phyloP scores from a whole-genome alignment of 2,797 vertebrate species.

The Tolypeutes matacus region DNA sequence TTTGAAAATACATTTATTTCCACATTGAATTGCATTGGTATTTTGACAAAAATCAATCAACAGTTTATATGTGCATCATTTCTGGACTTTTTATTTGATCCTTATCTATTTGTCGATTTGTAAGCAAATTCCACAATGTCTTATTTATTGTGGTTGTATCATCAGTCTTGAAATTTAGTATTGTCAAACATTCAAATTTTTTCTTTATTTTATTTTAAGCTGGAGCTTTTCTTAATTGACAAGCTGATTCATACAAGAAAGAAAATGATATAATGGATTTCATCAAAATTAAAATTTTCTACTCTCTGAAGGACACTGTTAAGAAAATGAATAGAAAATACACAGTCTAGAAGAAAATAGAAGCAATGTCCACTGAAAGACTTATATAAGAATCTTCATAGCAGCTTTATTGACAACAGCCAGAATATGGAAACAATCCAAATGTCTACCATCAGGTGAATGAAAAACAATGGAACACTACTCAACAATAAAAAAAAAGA shows the following conservation, averaged over 20 bases:
- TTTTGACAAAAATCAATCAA: neutral
- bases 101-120: neutral
- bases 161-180: neutral
- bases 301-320: neutral
- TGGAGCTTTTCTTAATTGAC: neutral
- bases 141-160: neutral
- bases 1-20: constrained; percentile 19
- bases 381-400: neutral
- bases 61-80: neutral
- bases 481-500: neutral
- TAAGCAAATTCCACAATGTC: neutral
- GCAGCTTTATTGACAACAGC: neutral
- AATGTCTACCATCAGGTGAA: neutral
- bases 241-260: neutral
- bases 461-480: neutral
- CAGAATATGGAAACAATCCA: neutral
- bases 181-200: neutral
- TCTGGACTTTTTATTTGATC: neutral
- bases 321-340: neutral
- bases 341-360: neutral
- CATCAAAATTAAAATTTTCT: neutral
- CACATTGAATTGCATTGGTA: neutral
- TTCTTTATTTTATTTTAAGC: neutral
- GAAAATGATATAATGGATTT: neutral
- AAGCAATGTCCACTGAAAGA: neutral